These are phyloP conservation scores for Helicoverpa assulta DNA, from an alignment of 2,888 invertebrate species.

Conservation along the genomic window DNA sequence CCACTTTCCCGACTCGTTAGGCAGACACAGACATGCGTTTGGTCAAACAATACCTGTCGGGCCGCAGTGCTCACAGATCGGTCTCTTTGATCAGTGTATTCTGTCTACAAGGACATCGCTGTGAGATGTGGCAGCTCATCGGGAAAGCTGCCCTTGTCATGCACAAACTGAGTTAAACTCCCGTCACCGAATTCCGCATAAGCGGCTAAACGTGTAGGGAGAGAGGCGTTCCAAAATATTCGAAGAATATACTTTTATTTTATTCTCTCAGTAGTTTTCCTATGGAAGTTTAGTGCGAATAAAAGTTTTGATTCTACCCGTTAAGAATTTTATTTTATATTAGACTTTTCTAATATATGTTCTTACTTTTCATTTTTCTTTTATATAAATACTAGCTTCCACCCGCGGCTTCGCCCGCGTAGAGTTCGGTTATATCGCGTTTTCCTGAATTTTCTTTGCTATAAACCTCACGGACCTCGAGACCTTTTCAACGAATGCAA, in stretches of 20 bases:
- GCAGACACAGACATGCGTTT: conserved; percentile 12
- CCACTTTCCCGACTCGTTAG: conserved; percentile 6
- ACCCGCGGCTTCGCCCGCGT: too few species aligned
- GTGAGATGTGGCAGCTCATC: conserved; percentile 7
- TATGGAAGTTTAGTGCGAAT: not conserved
- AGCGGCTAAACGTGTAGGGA: not conserved
- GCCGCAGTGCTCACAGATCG: conserved; percentile 20
- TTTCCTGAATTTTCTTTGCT: too few species aligned
- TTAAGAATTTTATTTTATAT: not conserved
- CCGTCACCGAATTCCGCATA: conserved; percentile 6
- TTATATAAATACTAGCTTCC: too few species aligned
- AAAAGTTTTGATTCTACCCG: not conserved
- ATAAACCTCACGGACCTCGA: too few species aligned
- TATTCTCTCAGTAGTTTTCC: too few species aligned
- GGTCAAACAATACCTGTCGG: conserved; percentile 22
- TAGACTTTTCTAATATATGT: not conserved
- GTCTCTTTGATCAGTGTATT: conserved; percentile 49
- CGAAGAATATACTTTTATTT: not conserved
- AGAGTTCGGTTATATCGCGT: too few species aligned
- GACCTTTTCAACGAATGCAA: too few species aligned
- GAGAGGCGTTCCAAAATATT: not conserved
- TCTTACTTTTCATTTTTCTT: conserved; percentile 8
- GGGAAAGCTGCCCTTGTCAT: conserved; percentile 9
- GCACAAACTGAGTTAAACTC: conserved; percentile 29
- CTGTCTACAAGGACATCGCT: conserved; percentile 16